Evolutionary conservation across 2,797 vertebrate genomes (phyloP).

Genomic region (Peromyscus melanophrys): DNA sequence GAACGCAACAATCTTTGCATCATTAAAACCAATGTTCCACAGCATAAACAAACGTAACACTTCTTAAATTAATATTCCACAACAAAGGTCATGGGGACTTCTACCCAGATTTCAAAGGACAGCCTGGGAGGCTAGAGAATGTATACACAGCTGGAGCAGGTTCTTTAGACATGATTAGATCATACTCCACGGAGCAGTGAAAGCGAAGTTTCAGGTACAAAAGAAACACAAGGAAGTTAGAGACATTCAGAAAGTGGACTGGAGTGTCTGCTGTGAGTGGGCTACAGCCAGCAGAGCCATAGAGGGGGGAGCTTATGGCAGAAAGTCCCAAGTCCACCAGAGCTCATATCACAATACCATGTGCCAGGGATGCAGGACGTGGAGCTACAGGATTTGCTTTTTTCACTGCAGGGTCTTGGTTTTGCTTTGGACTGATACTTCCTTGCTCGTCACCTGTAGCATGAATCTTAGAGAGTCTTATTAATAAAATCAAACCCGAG

Average conservation of each 20-base stretch:
- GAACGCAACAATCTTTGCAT: background rate
- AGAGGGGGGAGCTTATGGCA: background rate
- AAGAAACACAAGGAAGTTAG: background rate
- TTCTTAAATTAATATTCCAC: background rate
- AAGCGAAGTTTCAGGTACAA: background rate
- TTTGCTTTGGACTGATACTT: background rate
- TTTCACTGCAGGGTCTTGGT: background rate
- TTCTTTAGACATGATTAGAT: background rate
- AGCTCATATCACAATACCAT: background rate
- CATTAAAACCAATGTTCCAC: background rate
- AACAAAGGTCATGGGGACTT: background rate
- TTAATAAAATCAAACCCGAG: too few relatives aligned
- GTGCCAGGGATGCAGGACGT: background rate
- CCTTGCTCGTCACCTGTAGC: too few relatives aligned
- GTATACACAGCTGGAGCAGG: background rate
- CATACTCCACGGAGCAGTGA: too few relatives aligned
- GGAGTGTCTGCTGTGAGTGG: background rate
- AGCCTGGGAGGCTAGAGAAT: background rate
- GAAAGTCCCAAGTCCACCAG: background rate
- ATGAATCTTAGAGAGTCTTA: too few relatives aligned
- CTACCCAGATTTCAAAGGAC: background rate
- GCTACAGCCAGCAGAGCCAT: background rate
- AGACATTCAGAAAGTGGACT: background rate
- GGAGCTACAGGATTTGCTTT: background rate
- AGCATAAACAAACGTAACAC: background rate